Evolutionary conservation across 2,797 vertebrate genomes (phyloP).

Genomic region (Karalla daura): DNA sequence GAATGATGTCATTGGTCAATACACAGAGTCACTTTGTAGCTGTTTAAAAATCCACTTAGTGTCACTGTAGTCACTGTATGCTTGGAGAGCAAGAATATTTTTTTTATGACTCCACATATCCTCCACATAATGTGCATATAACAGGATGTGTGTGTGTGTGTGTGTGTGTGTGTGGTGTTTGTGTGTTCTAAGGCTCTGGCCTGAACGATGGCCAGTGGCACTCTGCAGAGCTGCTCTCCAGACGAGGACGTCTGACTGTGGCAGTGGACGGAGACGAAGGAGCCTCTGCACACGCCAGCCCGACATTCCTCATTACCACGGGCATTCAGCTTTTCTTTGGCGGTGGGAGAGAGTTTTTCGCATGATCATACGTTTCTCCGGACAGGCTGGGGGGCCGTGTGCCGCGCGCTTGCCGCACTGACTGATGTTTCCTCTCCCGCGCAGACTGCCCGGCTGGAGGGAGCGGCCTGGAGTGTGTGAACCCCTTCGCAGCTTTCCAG

Average conservation of each 20-base stretch:
- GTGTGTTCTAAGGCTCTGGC: slow-evolving; percentile 79
- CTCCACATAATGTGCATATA: too few species aligned
- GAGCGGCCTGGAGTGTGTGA: slow-evolving; percentile 81
- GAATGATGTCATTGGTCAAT: not conserved
- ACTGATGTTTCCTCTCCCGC: slow-evolving; percentile 9
- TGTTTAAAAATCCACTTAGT: too few species aligned
- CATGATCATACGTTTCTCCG: not conserved
- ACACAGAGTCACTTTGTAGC: not conserved
- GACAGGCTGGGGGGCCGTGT: not conserved
- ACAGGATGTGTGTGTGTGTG: slow-evolving; percentile 2
- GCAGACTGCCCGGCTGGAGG: slow-evolving; percentile 87
- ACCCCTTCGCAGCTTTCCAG: slow-evolving; percentile 86
- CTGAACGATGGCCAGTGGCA: slow-evolving; percentile 95
- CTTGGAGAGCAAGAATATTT: too few species aligned
- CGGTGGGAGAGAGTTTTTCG: slow-evolving; percentile 73
- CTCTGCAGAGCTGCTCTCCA: slow-evolving; percentile 83
- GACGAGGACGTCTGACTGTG: slow-evolving; percentile 83
- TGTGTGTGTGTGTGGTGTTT: slow-evolving; percentile 13
- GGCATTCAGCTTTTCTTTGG: slow-evolving; percentile 87
- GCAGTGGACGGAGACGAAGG: slow-evolving; percentile 83
- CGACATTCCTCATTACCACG: slow-evolving; percentile 76
- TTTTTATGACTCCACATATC: too few species aligned
- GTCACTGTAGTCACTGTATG: too few species aligned
- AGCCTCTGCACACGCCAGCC: slow-evolving; percentile 67
- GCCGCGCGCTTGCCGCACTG: not conserved